These are phyloP conservation scores for Hippocampus kuda DNA, from an alignment of 2,797 vertebrate species.

Conservation along the genomic window DNA sequence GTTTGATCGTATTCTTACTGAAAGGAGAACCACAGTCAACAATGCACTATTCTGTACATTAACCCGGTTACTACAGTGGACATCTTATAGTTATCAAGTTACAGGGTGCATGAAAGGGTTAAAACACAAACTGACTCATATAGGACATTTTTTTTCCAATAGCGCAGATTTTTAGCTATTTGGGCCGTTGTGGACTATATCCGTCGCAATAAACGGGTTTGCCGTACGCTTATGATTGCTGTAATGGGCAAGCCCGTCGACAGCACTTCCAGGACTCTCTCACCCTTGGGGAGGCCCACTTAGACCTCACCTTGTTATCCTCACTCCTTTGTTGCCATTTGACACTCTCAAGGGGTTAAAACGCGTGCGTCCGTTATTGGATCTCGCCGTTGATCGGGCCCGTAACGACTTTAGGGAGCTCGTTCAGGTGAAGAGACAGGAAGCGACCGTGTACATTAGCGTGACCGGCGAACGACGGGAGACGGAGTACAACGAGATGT, in stretches of 20 bases:
- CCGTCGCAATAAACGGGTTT: not conserved
- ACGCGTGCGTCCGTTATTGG: constrained; percentile 46
- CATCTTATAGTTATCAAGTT: no score
- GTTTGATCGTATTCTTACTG: no score
- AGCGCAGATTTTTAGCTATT: not conserved
- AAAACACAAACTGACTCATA: no score
- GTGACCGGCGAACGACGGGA: constrained; percentile 34
- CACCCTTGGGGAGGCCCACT: not conserved
- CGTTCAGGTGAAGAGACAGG: constrained; percentile 29
- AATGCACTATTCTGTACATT: no score
- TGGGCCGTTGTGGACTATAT: not conserved
- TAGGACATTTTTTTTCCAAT: no score
- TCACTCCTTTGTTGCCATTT: constrained; percentile 16
- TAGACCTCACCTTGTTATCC: constrained; percentile 33
- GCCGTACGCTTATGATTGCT: not conserved
- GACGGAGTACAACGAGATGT: not conserved
- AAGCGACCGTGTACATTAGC: constrained; percentile 9
- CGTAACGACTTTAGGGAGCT: constrained; percentile 59
- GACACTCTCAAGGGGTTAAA: constrained; percentile 43
- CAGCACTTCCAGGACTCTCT: not conserved
- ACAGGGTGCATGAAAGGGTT: no score
- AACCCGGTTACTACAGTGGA: no score
- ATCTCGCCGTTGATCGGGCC: constrained; percentile 52
- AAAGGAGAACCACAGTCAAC: no score
- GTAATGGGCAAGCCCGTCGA: not conserved